Base-by-base conservation (phyloP, 2,888 invertebrate species). In the Adela reaumurella region DNA sequence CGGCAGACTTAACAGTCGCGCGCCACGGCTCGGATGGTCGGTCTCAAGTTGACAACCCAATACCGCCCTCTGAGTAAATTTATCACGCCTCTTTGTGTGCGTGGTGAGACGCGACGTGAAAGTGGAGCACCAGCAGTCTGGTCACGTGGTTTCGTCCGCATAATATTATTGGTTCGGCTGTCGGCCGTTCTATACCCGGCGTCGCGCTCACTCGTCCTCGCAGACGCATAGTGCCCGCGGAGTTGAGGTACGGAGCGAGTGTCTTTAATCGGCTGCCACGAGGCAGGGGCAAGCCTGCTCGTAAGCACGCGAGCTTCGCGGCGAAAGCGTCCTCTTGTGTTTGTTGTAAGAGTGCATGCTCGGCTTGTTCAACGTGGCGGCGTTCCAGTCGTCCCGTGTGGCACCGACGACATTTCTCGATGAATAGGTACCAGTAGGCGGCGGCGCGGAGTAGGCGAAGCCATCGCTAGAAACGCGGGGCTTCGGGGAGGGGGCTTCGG, bases 141-240 rank as follows among this genome's bases (percentile, higher is more conserved):
- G 51, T 49, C 4, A n/a, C 49, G 1, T 16, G 20, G 35, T 50
- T 50, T 16, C 45, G 46, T 1, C 53, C 55, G 17, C 50, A 50
- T 3, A 55, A 24, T 10, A 55, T 55, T 10, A 51, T 44, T 4
- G 53, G 55, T 11, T 29, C 8, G 29, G 16, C n/a, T 4, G n/a
- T n/a, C 4, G 10, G 16, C n/a, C 16, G 20, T 24, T 16, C 10
- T 4, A 24, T 28, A 18, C 2, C 16, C 14, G n/a, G 16, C 2
- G 5, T 11, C 11, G 47, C 35, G 14, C 18, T 8, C 2, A 16
- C 42, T 19, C 47, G 41, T 46, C 44, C 43, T 35, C 42, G 48
- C 17, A 44, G 43, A 17, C 16, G 51, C 45, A 16, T n/a, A n/a
- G 14, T 17, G 19, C 42, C 3, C n/a, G 45, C 46, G 19, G 45